phyloP scores from a whole-genome alignment of 2,113 vertebrate genomes.

The Antechinus flavipes region DNA sequence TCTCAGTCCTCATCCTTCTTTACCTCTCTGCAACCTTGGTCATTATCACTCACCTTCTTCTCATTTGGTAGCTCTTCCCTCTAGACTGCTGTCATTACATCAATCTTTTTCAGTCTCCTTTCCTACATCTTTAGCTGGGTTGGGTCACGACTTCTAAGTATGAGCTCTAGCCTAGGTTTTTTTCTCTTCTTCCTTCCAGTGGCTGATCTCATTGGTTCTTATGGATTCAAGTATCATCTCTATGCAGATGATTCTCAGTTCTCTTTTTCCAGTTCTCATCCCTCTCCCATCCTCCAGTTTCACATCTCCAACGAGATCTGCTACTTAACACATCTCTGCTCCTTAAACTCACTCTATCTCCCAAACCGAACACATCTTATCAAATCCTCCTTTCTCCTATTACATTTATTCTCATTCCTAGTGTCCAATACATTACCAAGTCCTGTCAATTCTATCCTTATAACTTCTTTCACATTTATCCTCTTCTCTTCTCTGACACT shows the following conservation, averaged over 20 bases:
- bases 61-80: not conserved
- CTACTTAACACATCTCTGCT: too few relatives aligned
- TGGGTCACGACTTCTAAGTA: not conserved
- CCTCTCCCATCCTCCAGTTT: not conserved
- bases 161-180: not conserved
- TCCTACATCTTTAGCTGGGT: not conserved
- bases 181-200: not conserved
- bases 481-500: not conserved
- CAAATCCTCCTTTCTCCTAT: not conserved
- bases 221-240: not conserved
- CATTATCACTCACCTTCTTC: not conserved
- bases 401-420: not conserved
- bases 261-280: not conserved
- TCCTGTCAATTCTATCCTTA: not conserved
- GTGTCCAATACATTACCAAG: not conserved
- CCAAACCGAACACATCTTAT: not conserved
- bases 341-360: not conserved
- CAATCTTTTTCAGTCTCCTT: not conserved
- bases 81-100: not conserved
- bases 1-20: not conserved
- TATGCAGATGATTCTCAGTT: not conserved
- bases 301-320: not conserved
- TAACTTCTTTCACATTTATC: not conserved
- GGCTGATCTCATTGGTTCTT: not conserved
- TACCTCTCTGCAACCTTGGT: not conserved